Percentiles rank a stretch among this genome's conserved stretches.
These are phyloP conservation scores for Dromococcyx pavoninus DNA, from an alignment of 2,797 vertebrate species.

Conservation along the genomic window DNA sequence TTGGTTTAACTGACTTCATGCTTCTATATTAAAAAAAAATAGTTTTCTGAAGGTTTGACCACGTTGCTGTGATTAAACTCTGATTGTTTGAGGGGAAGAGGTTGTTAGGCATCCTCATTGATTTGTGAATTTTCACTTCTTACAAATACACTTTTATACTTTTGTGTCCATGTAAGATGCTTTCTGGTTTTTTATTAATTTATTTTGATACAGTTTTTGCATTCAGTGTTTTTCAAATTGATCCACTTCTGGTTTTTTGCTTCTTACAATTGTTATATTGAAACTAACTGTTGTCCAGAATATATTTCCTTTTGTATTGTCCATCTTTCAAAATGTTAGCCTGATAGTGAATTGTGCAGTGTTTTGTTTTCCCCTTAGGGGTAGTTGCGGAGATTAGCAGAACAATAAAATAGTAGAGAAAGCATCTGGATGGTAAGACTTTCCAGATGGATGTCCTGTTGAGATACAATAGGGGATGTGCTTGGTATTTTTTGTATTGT, in stretches of 20 bases:
- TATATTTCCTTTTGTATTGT: not conserved
- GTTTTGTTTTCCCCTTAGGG: slow-evolving; percentile 1
- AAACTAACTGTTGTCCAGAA: not conserved
- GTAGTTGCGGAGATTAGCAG: slow-evolving; percentile 8
- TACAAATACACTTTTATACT: not conserved
- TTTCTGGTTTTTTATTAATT: not conserved
- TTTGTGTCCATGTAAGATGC: not conserved
- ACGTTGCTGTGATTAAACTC: not conserved
- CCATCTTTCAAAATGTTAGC: not conserved
- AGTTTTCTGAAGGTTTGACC: not conserved
- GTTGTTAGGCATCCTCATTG: not conserved
- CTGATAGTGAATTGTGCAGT: not conserved
- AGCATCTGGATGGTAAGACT: slow-evolving; percentile 54
- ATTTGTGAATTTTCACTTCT: not conserved
- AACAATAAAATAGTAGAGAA: slow-evolving; percentile 23
- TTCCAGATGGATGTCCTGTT: slow-evolving; percentile 53
- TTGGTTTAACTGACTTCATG: not conserved
- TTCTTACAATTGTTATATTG: not conserved
- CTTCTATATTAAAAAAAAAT: rapidly evolving
- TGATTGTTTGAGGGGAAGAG: not conserved
- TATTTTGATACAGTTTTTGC: not conserved
- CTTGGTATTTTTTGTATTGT: not conserved
- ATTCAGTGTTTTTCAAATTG: not conserved
- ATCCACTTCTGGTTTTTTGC: not conserved
- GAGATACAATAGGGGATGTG: not conserved